Evolutionary conservation across 2,888 invertebrate species (phyloP).

Genomic region (Malthinus seriepunctatus): DNA sequence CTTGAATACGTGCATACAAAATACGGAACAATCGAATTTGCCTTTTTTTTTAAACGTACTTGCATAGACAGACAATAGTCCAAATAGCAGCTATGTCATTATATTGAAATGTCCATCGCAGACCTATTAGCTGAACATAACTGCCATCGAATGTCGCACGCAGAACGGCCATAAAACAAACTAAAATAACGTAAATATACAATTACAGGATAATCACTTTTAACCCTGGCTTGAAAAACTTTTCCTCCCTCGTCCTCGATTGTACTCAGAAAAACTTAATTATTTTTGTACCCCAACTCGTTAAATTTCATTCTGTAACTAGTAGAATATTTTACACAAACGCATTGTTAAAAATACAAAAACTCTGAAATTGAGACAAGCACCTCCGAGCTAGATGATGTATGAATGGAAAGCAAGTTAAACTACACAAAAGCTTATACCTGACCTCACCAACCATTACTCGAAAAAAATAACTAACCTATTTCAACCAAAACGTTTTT

Average conservation of each 20-base stretch:
- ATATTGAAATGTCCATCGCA: constrained; percentile 53
- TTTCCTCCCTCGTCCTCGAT: too few species aligned
- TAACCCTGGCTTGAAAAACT: too few species aligned
- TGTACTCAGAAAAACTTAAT: too few species aligned
- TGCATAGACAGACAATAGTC: constrained; percentile 39
- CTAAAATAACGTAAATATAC: constrained; percentile 39
- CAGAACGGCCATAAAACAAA: constrained; percentile 48
- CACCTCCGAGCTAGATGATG: not conserved
- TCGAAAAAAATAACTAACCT: constrained; percentile 13
- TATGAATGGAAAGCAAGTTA: constrained; percentile 29
- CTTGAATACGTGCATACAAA: constrained; percentile 39
- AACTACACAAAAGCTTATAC: constrained; percentile 27
- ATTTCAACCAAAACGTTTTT: too few species aligned
- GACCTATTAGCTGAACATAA: constrained; percentile 49
- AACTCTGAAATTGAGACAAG: too few species aligned
- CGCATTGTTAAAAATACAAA: too few species aligned
- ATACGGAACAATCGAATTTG: constrained; percentile 39
- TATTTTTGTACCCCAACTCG: too few species aligned
- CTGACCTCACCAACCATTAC: constrained; percentile 9
- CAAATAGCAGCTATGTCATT: constrained; percentile 42
- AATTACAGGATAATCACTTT: constrained; percentile 3
- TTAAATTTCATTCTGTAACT: too few species aligned
- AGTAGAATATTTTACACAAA: too few species aligned
- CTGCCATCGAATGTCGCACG: constrained; percentile 49
- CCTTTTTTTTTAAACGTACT: constrained; percentile 34